Evolutionary conservation across 2,113 vertebrate genomes (phyloP).

Genomic region (Miniopterus natalensis): DNA sequence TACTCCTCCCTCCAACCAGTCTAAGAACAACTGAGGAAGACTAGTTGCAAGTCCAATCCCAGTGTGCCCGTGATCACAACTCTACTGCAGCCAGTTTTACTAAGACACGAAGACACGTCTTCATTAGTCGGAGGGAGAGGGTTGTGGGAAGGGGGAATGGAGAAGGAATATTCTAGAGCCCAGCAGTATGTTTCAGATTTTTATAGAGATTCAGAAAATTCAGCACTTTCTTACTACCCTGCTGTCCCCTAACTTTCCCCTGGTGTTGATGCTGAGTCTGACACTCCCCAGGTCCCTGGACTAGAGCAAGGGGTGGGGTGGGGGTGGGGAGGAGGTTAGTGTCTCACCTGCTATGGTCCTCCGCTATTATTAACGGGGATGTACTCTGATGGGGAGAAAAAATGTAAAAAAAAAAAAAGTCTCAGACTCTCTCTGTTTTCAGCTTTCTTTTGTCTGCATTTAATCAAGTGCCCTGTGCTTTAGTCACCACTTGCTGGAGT

Average conservation of each 20-base stretch:
- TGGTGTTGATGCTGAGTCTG: background rate
- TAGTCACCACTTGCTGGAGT: conserved; percentile 80
- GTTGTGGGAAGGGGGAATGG: background rate
- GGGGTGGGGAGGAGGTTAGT: background rate
- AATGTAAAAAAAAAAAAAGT: background rate
- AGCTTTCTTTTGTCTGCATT: conserved; percentile 74
- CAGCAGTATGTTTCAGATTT: background rate
- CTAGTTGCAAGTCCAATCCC: background rate
- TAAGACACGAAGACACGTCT: background rate
- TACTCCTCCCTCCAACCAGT: background rate
- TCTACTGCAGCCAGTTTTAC: background rate
- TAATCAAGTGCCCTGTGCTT: conserved; percentile 78
- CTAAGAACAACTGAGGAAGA: background rate
- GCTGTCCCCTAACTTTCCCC: background rate
- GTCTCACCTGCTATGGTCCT: conserved; percentile 52
- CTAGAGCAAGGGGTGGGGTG: background rate
- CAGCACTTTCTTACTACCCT: background rate
- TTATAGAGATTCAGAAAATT: background rate
- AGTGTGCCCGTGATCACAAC: background rate
- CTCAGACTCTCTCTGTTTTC: conserved; percentile 76
- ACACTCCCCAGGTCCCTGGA: background rate
- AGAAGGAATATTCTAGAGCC: background rate
- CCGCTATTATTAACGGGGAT: background rate
- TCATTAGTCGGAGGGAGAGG: background rate
- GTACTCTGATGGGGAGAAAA: background rate